These are phyloP conservation scores for Sorex araneus DNA, from an alignment of 2,113 vertebrate species.

Conservation along the genomic window DNA sequence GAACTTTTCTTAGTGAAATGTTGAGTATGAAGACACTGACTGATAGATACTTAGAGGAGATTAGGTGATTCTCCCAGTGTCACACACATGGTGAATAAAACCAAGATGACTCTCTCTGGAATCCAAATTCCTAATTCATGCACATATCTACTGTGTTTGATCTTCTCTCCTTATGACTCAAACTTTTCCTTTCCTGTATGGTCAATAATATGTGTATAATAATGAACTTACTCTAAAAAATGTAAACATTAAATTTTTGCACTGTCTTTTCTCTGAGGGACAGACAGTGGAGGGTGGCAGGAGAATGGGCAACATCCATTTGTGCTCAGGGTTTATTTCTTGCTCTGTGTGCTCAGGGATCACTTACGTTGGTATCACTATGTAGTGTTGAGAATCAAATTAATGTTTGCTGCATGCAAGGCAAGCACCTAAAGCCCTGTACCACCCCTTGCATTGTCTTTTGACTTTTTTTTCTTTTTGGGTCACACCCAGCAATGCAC, in stretches of 20 bases:
- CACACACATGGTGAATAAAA: neutral
- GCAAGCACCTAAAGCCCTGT: too few species aligned
- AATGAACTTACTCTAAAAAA: conserved; percentile 1
- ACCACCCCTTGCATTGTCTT: too few species aligned
- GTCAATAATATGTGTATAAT: conserved; percentile 3
- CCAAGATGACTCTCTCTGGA: conserved; percentile 5
- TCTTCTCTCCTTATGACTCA: neutral
- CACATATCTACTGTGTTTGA: neutral
- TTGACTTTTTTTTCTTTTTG: too few species aligned
- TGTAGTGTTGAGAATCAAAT: too few species aligned
- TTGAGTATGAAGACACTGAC: conserved; percentile 15
- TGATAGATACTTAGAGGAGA: neutral
- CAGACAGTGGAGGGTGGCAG: too few species aligned
- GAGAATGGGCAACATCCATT: too few species aligned
- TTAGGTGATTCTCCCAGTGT: neutral
- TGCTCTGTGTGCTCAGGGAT: too few species aligned
- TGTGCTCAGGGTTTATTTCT: too few species aligned
- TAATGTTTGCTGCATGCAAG: too few species aligned
- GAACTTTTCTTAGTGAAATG: neutral
- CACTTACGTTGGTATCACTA: too few species aligned
- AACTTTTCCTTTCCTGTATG: conserved; percentile 1
- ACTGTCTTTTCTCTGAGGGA: too few species aligned
- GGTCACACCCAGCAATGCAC: too few species aligned
- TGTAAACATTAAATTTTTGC: conserved; percentile 1
- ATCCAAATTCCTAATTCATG: conserved; percentile 29